phyloP scores from a whole-genome alignment of 2,888 invertebrate genomes.

The Caradrina kadenii region DNA sequence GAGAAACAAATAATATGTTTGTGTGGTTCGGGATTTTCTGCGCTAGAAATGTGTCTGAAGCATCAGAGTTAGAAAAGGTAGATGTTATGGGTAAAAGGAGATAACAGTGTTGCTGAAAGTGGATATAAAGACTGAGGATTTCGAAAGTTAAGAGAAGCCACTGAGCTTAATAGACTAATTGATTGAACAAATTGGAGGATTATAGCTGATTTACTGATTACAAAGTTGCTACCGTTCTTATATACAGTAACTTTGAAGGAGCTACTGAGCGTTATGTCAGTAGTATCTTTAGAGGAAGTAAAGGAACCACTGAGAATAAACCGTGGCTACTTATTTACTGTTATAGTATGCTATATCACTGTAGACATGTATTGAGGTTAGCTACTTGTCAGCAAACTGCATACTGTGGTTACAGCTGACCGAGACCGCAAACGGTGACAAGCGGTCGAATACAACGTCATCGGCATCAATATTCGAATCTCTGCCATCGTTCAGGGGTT shows the following conservation, averaged over 20 bases:
- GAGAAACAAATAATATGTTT: constrained; percentile 35
- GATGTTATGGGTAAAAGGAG: not conserved
- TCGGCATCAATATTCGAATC: constrained; percentile 23
- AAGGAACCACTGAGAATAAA: no score
- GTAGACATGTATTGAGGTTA: not conserved
- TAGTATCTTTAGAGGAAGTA: no score
- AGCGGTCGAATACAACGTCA: not conserved
- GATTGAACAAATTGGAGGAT: not conserved
- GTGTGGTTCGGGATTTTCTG: constrained; percentile 14
- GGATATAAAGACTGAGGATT: not conserved
- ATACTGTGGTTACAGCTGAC: constrained; percentile 17
- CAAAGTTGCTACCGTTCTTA: not conserved
- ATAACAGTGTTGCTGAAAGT: not conserved
- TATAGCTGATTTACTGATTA: not conserved
- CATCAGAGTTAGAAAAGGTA: not conserved
- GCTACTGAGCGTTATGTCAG: no score
- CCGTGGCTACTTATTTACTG: not conserved
- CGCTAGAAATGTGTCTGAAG: not conserved
- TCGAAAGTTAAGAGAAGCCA: not conserved
- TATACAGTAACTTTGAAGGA: no score
- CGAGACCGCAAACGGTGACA: constrained; percentile 29
- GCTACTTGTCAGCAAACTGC: not conserved
- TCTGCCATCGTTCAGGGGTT: no score
- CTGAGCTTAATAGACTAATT: not conserved
- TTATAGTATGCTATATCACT: not conserved